These are phyloP conservation scores for Amyelois transitella DNA, from an alignment of 1,140 invertebrate genomes.

Conservation along the genomic window DNA sequence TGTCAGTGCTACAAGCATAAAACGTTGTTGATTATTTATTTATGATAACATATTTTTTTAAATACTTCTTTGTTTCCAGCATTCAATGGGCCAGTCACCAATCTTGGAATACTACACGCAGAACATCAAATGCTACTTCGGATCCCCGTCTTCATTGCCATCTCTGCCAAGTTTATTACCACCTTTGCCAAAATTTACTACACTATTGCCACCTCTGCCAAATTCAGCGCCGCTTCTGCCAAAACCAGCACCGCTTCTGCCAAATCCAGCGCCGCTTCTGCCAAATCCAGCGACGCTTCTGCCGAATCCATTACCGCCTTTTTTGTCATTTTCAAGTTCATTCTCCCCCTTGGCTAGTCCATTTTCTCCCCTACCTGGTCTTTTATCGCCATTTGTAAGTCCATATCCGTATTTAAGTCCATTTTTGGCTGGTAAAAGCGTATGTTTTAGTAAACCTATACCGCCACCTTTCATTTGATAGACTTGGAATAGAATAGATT, in stretches of 20 bases:
- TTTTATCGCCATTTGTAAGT: not conserved
- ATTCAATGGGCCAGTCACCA: not conserved
- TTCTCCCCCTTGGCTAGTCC: not conserved
- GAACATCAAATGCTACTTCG: not conserved
- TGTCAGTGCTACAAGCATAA: not conserved
- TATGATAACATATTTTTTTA: not conserved
- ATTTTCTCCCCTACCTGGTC: not conserved
- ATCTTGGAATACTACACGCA: not conserved
- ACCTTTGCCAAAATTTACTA: not conserved
- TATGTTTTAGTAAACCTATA: not conserved
- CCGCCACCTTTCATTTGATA: slow-evolving; percentile 6
- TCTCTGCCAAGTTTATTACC: not conserved
- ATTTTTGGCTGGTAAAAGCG: not conserved
- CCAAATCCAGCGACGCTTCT: not conserved
- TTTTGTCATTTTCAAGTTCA: not conserved
- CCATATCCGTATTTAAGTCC: not conserved
- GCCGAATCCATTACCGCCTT: not conserved
- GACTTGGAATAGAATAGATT: not conserved
- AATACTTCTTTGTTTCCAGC: not conserved
- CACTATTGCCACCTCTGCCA: not conserved
- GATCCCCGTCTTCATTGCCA: not conserved
- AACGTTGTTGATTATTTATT: no score
- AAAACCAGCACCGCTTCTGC: not conserved
- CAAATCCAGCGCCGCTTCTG: not conserved
- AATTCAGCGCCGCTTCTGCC: not conserved